Base-by-base conservation (phyloP, 2,113 vertebrate genomes). In the Heptranchias perlo region DNA sequence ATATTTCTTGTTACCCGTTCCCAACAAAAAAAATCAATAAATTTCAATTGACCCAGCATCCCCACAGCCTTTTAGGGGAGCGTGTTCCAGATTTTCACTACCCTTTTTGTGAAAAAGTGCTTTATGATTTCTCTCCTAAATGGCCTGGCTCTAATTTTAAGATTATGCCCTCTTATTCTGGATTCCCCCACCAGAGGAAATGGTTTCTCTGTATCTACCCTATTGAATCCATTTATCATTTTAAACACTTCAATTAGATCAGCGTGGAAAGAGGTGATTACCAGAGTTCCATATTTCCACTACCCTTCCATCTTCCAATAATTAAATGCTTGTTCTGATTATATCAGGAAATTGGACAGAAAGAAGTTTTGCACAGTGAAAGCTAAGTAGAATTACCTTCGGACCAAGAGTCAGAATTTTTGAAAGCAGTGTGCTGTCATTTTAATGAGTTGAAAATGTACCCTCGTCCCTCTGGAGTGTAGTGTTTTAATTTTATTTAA, bases 311-410 rank as follows among this genome's bases (percentile, higher is more conserved):
- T 14, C 25, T 14, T 31, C 49, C 87, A 61, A n/a, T 91, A 58
- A 31, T 91, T 91, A 91, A 91, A 58, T 91, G 61, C 87, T 54
- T 61, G 87, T 35, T 91, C 52, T 54, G 5, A 91, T 91, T 91
- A 91, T 28, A 58, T 54, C 47, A 35, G 87, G 52, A 91, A 91
- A 58, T 91, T 91, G 52, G 54, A 58, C 52, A 54, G 87, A 91
- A 91, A 91, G 52, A 58, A 58, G 52, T 58, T 18, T 58, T 58
- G 13, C 87, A 58, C 31, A 14, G 28, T n/a, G 87, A 28, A 91
- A 18, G 52, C 25, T 82, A 82, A 82, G 21, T 47, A 82, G 44
- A 21, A 82, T 82, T 47, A 39, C n/a, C 52, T 91, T 54, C 87
- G 6, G 28, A 16, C 87, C 28, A 91, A 58, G 52, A 18, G 11